Evolutionary conservation across 1,140 invertebrate genomes (phyloP).

Genomic region (Coenobita brevimanus): DNA sequence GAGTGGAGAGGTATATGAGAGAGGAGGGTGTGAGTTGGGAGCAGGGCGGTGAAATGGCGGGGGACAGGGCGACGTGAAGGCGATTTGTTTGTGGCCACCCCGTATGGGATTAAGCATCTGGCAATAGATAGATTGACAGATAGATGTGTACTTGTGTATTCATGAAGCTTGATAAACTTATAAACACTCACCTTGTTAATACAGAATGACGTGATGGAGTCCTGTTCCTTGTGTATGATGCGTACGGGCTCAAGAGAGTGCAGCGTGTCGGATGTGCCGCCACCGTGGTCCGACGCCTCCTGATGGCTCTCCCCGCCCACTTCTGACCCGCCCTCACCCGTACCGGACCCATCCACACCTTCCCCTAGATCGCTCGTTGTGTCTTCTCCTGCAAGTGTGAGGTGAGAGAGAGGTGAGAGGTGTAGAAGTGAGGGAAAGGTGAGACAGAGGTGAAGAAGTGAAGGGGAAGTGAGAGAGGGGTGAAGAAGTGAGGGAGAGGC

Average conservation of each 20-base stretch:
- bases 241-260: slow-evolving; percentile 80
- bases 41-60: too few relatives aligned
- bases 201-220: slow-evolving; percentile 97
- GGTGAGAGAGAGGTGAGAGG: neutral
- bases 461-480: slow-evolving; percentile 1
- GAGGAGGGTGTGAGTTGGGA: too few relatives aligned
- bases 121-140: too few relatives aligned
- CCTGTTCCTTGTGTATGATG: slow-evolving; percentile 99
- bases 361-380: slow-evolving; percentile 68
- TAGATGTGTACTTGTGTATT: too few relatives aligned
- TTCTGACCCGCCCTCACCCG: slow-evolving; percentile 55
- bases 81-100: too few relatives aligned
- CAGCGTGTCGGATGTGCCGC: slow-evolving; percentile 35
- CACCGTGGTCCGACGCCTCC: slow-evolving; percentile 59
- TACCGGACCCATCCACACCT: slow-evolving; percentile 49
- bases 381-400: slow-evolving; percentile 49
- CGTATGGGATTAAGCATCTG: too few relatives aligned
- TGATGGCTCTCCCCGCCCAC: slow-evolving; percentile 74
- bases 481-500: too few relatives aligned
- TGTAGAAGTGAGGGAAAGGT: too few relatives aligned
- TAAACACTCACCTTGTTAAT: slow-evolving; percentile 84
- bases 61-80: too few relatives aligned
- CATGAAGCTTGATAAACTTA: too few relatives aligned
- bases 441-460: slow-evolving; percentile 1
- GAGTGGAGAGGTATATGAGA: too few relatives aligned